Evolutionary conservation across 1,140 invertebrate genomes (phyloP).

Genomic region (Heliconius melpomene): DNA sequence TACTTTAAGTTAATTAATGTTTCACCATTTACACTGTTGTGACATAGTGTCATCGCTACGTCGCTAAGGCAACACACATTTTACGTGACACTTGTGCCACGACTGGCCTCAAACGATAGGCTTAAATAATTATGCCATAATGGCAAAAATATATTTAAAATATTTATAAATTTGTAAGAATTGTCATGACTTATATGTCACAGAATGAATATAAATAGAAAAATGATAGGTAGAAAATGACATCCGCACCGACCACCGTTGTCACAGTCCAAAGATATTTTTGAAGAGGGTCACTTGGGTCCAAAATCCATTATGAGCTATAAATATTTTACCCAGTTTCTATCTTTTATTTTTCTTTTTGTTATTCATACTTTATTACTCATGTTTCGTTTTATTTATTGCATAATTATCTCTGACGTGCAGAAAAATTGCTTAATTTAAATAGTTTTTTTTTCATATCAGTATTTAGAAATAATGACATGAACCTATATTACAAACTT

Average conservation of each 20-base stretch:
- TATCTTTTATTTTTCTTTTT: background rate
- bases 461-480: no score
- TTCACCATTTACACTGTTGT: background rate
- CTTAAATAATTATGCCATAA: no score
- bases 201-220: conserved; percentile 20
- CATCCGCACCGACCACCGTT: conserved; percentile 30
- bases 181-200: background rate
- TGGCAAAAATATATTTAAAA: no score
- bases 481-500: no score
- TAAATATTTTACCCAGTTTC: background rate
- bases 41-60: no score
- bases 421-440: no score
- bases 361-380: background rate
- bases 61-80: no score
- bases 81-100: no score
- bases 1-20: background rate
- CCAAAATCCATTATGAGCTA: conserved; percentile 22
- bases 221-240: conserved; percentile 35
- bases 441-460: no score
- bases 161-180: no score
- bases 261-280: conserved; percentile 34
- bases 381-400: background rate
- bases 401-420: background rate
- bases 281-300: conserved; percentile 42
- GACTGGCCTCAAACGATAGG: no score